Evolutionary conservation across 2,113 vertebrate genomes (phyloP), one percentile per base, ranked within the genome.

Genomic region (Aythya baeri): DNA sequence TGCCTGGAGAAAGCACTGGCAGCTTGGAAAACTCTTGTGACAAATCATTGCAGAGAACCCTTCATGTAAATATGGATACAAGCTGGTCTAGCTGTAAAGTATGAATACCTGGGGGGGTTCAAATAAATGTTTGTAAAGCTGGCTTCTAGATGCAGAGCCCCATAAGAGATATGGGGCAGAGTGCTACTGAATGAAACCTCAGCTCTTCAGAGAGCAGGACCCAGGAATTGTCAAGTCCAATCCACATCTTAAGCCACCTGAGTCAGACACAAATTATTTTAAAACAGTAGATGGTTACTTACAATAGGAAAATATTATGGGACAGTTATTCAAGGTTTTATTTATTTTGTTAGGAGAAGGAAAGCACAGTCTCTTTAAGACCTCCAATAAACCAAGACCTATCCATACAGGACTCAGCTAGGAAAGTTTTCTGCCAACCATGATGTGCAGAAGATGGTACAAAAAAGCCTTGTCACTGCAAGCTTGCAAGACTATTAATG

Each of bases 31-130:
- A 55, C 62, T 54, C 54, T 50, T 44, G 20, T 43, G 83, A 67
- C 59, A 88, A 11, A 54, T n/a, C 76, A 57, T 75, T 75, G n/a
- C 46, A 17, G 61, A 71, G 11, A 11, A 5, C 27, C 31, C n/a
- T 52, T 31, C 18, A 25, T 29, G 57, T 61, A 34, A 67, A 17
- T 38, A 46, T 23, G 49, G 73, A 41, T 20, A 10, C 8, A 52
- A n/a, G 44, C 58, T 55, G 50, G 36, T 50, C 21, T 22, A 59
- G 32, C 65, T 88, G 38, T 17, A 25, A 88, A 68, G 75, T 21
- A 26, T 10, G 25, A 74, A 29, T 15, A 52, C 4, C 5, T 8
- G 2, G 4, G 5, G 5, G 2, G 3, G 5, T 23, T 84, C 21
- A 68, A 80, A n/a, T n/a, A 83, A 17, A 5, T 11, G 11, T 31